Conservation (phyloP, 2,888 invertebrate genomes). For the Melanchra persicariae region DNA sequence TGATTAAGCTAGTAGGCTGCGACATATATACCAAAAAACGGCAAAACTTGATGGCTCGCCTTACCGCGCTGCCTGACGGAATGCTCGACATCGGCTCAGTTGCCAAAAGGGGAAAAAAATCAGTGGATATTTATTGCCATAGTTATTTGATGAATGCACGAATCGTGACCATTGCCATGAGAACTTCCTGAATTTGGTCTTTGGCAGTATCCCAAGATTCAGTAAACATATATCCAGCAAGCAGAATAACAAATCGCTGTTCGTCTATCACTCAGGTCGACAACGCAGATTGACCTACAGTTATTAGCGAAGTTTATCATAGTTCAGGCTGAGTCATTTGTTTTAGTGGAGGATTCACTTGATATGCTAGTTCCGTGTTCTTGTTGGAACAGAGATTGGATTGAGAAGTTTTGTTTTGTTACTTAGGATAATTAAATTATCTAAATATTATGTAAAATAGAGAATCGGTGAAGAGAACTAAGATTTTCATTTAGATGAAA, state of each 20-base stretch:
- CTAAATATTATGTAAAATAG: not conserved
- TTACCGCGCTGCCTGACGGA: too few relatives aligned
- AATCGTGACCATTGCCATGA: constrained; percentile 10
- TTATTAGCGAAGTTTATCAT: constrained; percentile 70
- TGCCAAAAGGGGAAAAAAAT: too few relatives aligned
- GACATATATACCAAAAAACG: too few relatives aligned
- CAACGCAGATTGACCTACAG: constrained; percentile 62
- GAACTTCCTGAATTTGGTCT: not conserved
- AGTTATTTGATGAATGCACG: not conserved
- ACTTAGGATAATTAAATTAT: constrained; percentile 27
- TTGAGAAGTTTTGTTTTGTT: constrained; percentile 13
- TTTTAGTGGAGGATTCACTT: constrained; percentile 49
- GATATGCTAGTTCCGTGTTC: constrained; percentile 44
- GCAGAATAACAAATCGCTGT: constrained; percentile 45
- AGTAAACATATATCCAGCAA: not conserved
- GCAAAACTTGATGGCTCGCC: too few relatives aligned
- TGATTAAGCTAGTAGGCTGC: too few relatives aligned
- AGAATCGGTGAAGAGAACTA: too few relatives aligned
- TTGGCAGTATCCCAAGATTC: constrained; percentile 25
- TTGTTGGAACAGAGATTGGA: constrained; percentile 20
- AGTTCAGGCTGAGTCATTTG: constrained; percentile 65
- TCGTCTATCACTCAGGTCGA: constrained; percentile 10
- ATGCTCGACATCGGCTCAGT: too few relatives aligned
- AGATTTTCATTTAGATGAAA: too few relatives aligned
- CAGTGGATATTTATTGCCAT: not conserved